phyloP scores from a whole-genome alignment of 2,888 invertebrate species.

The Andrena camellia region DNA sequence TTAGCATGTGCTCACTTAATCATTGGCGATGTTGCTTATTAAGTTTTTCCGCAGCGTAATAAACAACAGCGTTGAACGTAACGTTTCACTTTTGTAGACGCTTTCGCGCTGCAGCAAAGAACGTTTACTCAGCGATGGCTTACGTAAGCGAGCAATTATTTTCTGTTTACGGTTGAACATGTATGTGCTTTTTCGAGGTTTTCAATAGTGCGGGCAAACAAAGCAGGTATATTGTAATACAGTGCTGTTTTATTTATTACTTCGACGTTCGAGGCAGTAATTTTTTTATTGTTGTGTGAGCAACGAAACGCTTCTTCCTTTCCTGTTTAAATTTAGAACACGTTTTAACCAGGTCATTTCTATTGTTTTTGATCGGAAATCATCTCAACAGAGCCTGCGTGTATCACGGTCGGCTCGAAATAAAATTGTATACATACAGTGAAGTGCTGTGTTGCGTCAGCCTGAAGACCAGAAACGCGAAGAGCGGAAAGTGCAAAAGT shows the following conservation, averaged over 20 bases:
- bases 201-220: conserved; percentile 1
- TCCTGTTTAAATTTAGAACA: neutral
- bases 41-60: neutral
- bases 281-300: neutral
- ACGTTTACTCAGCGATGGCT: conserved; percentile 10
- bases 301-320: neutral
- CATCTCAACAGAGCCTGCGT: neutral
- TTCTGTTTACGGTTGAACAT: conserved; percentile 3
- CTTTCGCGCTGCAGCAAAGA: neutral
- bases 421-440: conserved; percentile 8
- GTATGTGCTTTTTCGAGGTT: neutral
- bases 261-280: neutral
- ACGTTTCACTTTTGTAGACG: neutral
- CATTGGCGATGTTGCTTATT: neutral
- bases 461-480: neutral
- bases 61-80: neutral
- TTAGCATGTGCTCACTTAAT: neutral
- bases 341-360: neutral
- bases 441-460: neutral
- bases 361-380: neutral
- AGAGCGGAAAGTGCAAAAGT: neutral
- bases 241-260: neutral
- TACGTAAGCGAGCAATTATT: conserved; percentile 48
- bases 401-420: conserved; percentile 6
- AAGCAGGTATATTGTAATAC: neutral